Evolutionary conservation across 2,888 invertebrate genomes (phyloP), one percentile per base, ranked within the genome.

Genomic region (Sericinus montela): DNA sequence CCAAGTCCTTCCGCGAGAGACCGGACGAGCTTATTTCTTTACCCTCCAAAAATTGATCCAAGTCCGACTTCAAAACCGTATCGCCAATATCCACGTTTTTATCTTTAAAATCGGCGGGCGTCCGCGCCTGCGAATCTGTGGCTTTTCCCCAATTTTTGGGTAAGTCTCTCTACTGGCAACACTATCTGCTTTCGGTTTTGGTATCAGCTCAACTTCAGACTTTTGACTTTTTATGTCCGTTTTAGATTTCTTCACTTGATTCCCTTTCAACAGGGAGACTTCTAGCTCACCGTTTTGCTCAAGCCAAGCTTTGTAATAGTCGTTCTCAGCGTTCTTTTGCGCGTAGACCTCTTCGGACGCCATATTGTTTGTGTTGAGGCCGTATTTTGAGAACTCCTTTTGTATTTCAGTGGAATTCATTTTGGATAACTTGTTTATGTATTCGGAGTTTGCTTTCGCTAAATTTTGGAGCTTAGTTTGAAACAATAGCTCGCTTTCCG

Each of bases 21-120:
- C 89, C 89, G 1, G 89, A 89, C 0, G 89, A 89, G 34, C 88
- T 88, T 0, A 89, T 75, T 55, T 89, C 89, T 41, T 87, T 87
- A 0, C 89, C 89, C 45, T 86, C 89, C 56, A 89, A 60, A 59
- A 89, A 89, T 63, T 89, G 89, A 52, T 89, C 89, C 57, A 89
- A 58, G 65, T 89, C 89, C 9, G 87, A 83, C 55, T 89, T 89
- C 10, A 89, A 55, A 8, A 88, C 81, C 0, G 83, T 83, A 51
- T 89, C 89, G 0, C 84, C 82, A 1, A 89, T 81, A 54, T 89
- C 88, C 1, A 86, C 63, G 53, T 82, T 82, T 48, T 75, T 79
- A 52, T 87, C 87, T 52, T 86, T 87, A 87, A 88, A 55, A 88
- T 80, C 0, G 87, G 87, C 10, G 87, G 87, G 0, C 88, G 58